These are phyloP conservation scores for Sminthopsis crassicaudata DNA, from an alignment of 2,113 vertebrate genomes.

Conservation along the genomic window DNA sequence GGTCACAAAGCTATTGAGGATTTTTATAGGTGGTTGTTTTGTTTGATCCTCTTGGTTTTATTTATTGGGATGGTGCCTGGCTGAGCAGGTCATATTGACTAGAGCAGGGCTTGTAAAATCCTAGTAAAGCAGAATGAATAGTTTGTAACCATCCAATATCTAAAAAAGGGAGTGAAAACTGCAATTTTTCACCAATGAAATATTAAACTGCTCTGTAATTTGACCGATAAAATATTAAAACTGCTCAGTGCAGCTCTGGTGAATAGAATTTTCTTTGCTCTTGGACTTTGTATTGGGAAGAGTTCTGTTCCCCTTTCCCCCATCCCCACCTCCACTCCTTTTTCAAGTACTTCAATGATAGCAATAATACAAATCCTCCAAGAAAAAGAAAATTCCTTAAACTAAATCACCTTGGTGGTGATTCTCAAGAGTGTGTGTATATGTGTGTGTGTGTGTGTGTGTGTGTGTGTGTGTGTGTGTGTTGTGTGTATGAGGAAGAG, in stretches of 20 bases:
- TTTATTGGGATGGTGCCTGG: not conserved
- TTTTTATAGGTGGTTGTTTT: not conserved
- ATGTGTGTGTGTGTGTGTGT: not conserved
- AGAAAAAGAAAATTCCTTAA: conserved; percentile 31
- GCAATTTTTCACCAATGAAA: not conserved
- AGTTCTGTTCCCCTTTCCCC: conserved; percentile 25
- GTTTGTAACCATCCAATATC: conserved; percentile 24
- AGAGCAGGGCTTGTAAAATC: conserved; percentile 33
- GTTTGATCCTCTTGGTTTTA: not conserved
- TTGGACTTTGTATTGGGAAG: not conserved
- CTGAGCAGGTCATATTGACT: not conserved
- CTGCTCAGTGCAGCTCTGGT: not conserved
- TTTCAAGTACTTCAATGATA: not conserved
- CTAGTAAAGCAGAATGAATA: conserved; percentile 21
- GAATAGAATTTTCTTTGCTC: conserved; percentile 16
- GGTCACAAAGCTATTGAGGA: not conserved
- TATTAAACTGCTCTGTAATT: conserved; percentile 7
- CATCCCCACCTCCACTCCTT: not conserved
- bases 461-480: not conserved
- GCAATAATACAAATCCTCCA: not conserved
- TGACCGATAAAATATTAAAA: not conserved
- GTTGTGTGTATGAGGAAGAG: too few species aligned
- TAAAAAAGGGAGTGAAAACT: not conserved
- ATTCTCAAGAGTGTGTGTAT: not conserved
- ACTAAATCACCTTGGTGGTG: conserved; percentile 16